Conservation (phyloP, 2,888 invertebrate species). For the Electrophaes corylata region DNA sequence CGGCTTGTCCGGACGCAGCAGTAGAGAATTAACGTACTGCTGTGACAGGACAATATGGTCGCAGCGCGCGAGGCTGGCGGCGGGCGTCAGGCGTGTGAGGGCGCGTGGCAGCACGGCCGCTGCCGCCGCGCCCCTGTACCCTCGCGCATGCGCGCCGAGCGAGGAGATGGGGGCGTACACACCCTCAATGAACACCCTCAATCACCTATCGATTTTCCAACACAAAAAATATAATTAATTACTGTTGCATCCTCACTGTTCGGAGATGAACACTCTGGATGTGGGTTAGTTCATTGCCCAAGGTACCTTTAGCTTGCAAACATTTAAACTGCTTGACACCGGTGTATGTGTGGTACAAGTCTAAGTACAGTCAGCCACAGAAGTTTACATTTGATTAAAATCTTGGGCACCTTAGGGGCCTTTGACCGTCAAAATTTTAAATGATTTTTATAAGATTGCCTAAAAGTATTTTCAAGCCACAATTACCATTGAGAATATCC, state of each 20-base stretch:
- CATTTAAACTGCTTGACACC: background rate
- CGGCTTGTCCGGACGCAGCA: conserved; percentile 96
- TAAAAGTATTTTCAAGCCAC: too few species aligned
- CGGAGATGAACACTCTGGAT: conserved; percentile 37
- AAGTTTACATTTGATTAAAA: too few species aligned
- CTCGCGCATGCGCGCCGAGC: conserved; percentile 71
- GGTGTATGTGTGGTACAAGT: too few species aligned
- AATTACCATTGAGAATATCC: too few species aligned
- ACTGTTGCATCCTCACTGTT: conserved; percentile 47
- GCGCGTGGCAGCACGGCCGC: conserved; percentile 69
- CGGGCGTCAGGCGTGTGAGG: conserved; percentile 83
- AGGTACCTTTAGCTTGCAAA: background rate
- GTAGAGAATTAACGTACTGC: conserved; percentile 93
- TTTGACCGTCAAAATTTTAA: too few species aligned
- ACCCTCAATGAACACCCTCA: conserved; percentile 79
- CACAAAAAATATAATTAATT: conserved; percentile 79
- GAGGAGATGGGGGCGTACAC: conserved; percentile 39
- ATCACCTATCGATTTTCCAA: conserved; percentile 58
- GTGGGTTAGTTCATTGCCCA: conserved; percentile 34
- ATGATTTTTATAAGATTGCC: too few species aligned
- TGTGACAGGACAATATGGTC: conserved; percentile 99
- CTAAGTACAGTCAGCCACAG: too few species aligned
- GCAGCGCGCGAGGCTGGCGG: conserved; percentile 77
- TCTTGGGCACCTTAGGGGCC: too few species aligned
- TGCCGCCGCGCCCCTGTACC: conserved; percentile 68